Evolutionary conservation across 92 coral and sea anemone species (phyloP).

Genomic region (Epizoanthus rinbou): DNA sequence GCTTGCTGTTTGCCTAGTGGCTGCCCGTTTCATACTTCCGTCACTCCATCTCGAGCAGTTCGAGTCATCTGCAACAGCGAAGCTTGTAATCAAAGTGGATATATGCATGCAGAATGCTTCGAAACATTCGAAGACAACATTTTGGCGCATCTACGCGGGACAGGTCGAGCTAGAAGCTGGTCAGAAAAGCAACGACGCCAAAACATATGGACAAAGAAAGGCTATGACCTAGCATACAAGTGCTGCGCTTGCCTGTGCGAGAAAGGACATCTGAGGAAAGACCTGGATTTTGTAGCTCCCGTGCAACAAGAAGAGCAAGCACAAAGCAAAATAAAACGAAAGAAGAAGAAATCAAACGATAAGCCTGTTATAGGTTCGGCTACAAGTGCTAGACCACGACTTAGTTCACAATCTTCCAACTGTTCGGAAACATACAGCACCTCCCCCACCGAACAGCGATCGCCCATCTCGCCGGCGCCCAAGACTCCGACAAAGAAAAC

Average conservation of each 20-base stretch:
- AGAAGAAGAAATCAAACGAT: conserved; percentile 91
- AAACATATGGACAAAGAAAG: conserved; percentile 99
- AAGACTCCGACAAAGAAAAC: conserved; percentile 91
- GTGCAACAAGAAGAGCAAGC: conserved; percentile 74
- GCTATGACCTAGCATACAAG: conserved; percentile 96
- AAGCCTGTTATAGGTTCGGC: conserved; percentile 80
- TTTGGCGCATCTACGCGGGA: conserved; percentile 86
- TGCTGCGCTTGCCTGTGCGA: conserved; percentile 98
- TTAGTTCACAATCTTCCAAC: conserved; percentile 86
- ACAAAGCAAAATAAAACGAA: conserved; percentile 70
- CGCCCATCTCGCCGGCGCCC: conserved; percentile 87
- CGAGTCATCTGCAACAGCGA: conserved; percentile 97
- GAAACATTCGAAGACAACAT: conserved; percentile 96
- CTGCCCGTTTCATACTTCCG: conserved; percentile 82
- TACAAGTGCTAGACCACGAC: conserved; percentile 67
- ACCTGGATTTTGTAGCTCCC: conserved; percentile 83
- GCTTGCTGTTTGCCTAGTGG: conserved; percentile 97
- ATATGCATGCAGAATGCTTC: conserved; percentile 95
- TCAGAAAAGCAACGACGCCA: conserved; percentile 97
- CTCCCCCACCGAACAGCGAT: conserved; percentile 75
- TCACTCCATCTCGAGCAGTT: conserved; percentile 79
- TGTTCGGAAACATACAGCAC: conserved; percentile 69
- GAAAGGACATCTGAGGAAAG: conserved; percentile 95
- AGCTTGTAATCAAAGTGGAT: conserved; percentile 80
- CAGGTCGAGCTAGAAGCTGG: conserved; percentile 99